phyloP scores from a whole-genome alignment of 2,113 vertebrate genomes.

The Halichoerus grypus region DNA sequence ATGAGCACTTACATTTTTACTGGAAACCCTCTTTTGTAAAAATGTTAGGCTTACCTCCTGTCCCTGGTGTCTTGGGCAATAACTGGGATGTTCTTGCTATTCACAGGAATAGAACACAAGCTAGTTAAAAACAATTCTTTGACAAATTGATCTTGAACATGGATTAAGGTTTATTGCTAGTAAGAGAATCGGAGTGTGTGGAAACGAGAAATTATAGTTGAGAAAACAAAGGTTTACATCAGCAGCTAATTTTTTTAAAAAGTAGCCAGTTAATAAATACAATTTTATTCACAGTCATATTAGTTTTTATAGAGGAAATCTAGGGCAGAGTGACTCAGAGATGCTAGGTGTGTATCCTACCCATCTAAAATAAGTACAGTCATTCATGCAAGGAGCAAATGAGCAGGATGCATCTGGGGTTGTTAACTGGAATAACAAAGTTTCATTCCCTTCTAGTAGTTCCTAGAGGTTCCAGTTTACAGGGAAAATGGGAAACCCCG shows the following conservation, averaged over 20 bases:
- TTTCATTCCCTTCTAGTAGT: not conserved
- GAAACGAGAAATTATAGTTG: not conserved
- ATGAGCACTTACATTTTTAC: not conserved
- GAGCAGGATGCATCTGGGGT: not conserved
- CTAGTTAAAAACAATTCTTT: not conserved
- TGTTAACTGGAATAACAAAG: not conserved
- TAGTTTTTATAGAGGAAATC: not conserved
- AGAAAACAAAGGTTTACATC: slow-evolving; percentile 1
- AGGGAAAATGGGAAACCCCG: not conserved
- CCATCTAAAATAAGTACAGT: not conserved
- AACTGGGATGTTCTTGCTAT: not conserved
- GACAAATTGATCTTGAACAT: not conserved
- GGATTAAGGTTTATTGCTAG: not conserved
- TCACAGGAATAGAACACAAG: not conserved
- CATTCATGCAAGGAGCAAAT: not conserved
- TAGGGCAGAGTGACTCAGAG: not conserved
- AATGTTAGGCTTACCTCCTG: not conserved
- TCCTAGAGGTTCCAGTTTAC: not conserved
- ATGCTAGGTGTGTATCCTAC: not conserved
- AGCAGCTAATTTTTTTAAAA: not conserved
- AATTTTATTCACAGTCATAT: not conserved
- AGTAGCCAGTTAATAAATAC: not conserved
- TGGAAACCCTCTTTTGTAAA: not conserved
- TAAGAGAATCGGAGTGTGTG: not conserved
- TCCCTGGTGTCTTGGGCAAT: not conserved